Percentiles rank a stretch among this genome's conserved stretches.
Evolutionary conservation across 2,113 vertebrate genomes (phyloP).

Genomic region (Sarotherodon lohbergeri): DNA sequence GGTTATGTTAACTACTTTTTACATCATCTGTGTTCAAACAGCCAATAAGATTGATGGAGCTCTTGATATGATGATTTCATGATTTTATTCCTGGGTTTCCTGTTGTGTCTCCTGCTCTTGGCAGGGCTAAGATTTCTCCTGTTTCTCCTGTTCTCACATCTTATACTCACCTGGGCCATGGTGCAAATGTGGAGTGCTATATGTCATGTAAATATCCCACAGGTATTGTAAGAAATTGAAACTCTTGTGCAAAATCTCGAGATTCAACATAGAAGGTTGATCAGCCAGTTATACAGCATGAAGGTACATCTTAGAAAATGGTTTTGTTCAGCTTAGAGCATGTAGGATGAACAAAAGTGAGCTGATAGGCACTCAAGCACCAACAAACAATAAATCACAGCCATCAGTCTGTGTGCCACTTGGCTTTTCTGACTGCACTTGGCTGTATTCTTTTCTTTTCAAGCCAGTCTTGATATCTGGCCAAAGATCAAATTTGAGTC

Average conservation of each 20-base stretch:
- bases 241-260: neutral
- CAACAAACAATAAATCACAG: slow-evolving; percentile 1
- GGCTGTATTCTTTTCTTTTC: neutral
- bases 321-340: neutral
- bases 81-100: neutral
- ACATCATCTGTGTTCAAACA: neutral
- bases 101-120: neutral
- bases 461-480: neutral
- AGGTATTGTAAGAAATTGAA: neutral
- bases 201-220: neutral
- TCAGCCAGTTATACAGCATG: neutral
- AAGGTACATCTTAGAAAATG: neutral
- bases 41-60: neutral
- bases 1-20: neutral
- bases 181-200: neutral
- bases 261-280: neutral
- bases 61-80: neutral
- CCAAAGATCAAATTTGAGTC: neutral
- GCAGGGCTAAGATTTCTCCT: neutral
- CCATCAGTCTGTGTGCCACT: neutral
- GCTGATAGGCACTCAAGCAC: neutral
- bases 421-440: neutral
- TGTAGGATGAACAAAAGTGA: neutral
- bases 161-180: neutral
- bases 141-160: neutral